These are phyloP conservation scores for Australoheros facetus DNA, from an alignment of 2,797 vertebrate genomes.

Conservation along the genomic window DNA sequence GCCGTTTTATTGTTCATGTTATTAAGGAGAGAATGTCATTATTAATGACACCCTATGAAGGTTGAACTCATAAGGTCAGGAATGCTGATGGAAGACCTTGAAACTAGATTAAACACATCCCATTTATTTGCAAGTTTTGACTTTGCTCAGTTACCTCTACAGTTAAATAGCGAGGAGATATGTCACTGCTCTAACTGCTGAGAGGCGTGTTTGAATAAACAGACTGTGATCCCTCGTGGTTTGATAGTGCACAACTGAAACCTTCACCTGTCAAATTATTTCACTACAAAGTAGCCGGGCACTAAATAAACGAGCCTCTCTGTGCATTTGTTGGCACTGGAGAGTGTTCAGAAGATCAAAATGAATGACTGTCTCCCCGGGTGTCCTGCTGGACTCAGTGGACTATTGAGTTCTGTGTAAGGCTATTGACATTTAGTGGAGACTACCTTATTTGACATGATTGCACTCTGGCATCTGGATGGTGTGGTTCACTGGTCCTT, in stretches of 20 bases:
- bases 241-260: constrained; percentile 40
- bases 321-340: constrained; percentile 23
- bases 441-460: constrained; percentile 47
- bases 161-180: constrained; percentile 23
- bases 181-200: constrained; percentile 15
- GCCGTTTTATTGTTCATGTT: constrained; percentile 20
- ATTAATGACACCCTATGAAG: constrained; percentile 54
- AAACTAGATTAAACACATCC: constrained; percentile 36
- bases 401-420: constrained; percentile 23
- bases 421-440: constrained; percentile 49
- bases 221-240: constrained; percentile 23
- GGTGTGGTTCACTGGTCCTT: constrained; percentile 43
- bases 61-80: constrained; percentile 50
- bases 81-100: constrained; percentile 40
- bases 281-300: constrained; percentile 21
- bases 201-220: constrained; percentile 44
- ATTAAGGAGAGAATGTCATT: constrained; percentile 46
- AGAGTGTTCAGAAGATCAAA: constrained; percentile 18
- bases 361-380: constrained; percentile 12
- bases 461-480: constrained; percentile 38
- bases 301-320: constrained; percentile 15
- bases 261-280: constrained; percentile 31
- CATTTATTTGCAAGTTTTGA: constrained; percentile 13
- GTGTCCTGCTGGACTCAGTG: constrained; percentile 27
- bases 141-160: constrained; percentile 19